Evolutionary conservation across 2,797 vertebrate genomes (phyloP).

Genomic region (Scleropages formosus): DNA sequence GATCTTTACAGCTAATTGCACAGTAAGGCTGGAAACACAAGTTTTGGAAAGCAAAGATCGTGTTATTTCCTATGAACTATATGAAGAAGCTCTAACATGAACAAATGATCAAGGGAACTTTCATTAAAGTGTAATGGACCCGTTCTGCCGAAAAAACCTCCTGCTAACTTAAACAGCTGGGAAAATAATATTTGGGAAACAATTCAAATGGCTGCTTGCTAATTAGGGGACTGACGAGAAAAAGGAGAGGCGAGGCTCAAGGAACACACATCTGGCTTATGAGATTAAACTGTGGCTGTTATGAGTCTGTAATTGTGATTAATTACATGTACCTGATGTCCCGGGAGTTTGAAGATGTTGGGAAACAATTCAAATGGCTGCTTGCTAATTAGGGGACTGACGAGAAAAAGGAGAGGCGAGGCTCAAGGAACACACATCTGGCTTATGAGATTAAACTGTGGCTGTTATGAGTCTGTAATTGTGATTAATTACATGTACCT

Average conservation of each 20-base stretch:
- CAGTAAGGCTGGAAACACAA: conserved; percentile 26
- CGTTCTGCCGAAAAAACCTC: neutral
- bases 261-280: conserved; percentile 47
- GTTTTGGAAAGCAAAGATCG: neutral
- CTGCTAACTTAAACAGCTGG: neutral
- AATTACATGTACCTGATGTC: no score
- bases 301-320: conserved; percentile 47
- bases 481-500: conserved; percentile 55
- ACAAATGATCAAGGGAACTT: neutral
- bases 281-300: conserved; percentile 42
- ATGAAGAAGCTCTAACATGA: neutral
- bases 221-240: conserved; percentile 45
- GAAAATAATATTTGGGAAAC: no score
- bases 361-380: neutral
- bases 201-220: neutral
- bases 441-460: conserved; percentile 47
- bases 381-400: conserved; percentile 5
- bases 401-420: conserved; percentile 59
- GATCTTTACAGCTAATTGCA: conserved; percentile 1
- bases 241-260: conserved; percentile 57
- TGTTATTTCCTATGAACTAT: conserved; percentile 2
- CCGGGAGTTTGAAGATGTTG: no score
- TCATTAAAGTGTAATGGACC: neutral
- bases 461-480: conserved; percentile 46
- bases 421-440: conserved; percentile 49